Evolutionary conservation across 1,140 invertebrate genomes (phyloP).

Genomic region (Patella vulgata): DNA sequence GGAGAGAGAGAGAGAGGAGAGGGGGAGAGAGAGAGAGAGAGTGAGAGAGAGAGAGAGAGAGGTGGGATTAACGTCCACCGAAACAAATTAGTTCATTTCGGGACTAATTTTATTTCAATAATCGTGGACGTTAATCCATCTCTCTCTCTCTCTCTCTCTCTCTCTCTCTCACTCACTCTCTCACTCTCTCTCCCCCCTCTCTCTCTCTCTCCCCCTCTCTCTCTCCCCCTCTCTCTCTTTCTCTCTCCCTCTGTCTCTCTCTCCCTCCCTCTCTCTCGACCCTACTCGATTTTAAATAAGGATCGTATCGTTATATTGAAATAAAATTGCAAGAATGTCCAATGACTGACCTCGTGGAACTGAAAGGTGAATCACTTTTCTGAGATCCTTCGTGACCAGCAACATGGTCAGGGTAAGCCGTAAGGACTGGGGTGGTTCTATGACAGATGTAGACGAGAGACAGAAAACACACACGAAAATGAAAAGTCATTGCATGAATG

Average conservation of each 20-base stretch:
- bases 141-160: neutral
- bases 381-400: neutral
- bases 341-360: neutral
- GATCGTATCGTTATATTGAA: neutral
- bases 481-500: no score
- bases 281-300: neutral
- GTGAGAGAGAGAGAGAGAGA: no score
- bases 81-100: no score
- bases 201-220: constrained; percentile 1
- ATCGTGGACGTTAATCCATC: no score
- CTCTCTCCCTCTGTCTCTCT: neutral
- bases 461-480: no score
- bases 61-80: no score
- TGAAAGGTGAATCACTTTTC: neutral
- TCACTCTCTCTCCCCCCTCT: neutral
- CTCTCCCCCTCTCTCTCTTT: constrained; percentile 6
- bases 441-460: neutral
- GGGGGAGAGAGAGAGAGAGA: no score
- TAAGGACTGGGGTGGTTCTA: neutral
- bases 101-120: no score
- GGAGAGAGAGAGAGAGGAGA: no score
- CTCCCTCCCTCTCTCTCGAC: neutral
- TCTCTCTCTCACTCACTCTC: neutral
- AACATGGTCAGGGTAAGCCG: neutral
- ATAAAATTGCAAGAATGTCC: neutral